Evolutionary conservation across 2,113 vertebrate genomes (phyloP).

Genomic region (Sterna hirundo): DNA sequence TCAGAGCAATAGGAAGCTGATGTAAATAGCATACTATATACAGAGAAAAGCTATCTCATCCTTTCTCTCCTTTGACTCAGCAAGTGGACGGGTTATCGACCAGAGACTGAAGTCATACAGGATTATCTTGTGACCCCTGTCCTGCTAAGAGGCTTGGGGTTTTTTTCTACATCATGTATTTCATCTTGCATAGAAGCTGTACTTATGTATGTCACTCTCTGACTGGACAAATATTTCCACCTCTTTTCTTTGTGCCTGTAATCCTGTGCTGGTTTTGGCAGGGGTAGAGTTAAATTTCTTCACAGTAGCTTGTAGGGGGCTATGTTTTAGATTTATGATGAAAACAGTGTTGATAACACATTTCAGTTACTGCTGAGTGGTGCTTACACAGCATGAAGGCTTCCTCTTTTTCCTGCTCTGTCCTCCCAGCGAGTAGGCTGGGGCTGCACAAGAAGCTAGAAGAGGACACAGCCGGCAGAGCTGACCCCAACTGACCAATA

Average conservation of each 20-base stretch:
- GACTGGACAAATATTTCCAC: neutral
- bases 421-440: neutral
- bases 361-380: neutral
- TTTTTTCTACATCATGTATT: neutral
- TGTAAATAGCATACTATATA: neutral
- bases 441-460: neutral
- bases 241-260: neutral
- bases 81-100: neutral
- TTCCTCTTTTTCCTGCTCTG: neutral
- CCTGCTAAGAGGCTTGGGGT: neutral
- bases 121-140: neutral
- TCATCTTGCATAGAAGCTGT: neutral
- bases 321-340: neutral
- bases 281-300: neutral
- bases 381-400: neutral
- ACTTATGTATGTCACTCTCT: neutral
- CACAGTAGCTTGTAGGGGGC: neutral
- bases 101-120: neutral
- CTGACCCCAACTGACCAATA: neutral
- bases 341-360: neutral
- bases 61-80: neutral
- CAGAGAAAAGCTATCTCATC: neutral
- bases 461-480: neutral
- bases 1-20: neutral
- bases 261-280: neutral